Percentiles rank a stretch among this genome's conserved stretches.
These are phyloP conservation scores for Zaprionus lachaisei DNA, from an alignment of 1,140 invertebrate genomes.

Conservation along the genomic window DNA sequence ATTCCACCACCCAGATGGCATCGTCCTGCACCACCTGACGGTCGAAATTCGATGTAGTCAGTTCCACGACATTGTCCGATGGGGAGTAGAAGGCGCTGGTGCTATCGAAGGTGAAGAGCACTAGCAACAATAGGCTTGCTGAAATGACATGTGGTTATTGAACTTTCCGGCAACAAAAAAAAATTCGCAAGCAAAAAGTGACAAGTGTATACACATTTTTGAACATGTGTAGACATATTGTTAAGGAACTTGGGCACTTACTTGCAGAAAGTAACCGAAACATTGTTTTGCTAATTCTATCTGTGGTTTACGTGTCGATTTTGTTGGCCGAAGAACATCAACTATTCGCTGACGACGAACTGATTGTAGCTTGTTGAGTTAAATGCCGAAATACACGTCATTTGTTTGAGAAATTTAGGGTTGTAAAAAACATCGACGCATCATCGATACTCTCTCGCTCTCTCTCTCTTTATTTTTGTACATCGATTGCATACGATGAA, in stretches of 20 bases:
- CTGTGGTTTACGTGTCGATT: constrained; percentile 10
- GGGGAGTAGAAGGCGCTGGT: constrained; percentile 91
- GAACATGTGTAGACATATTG: neutral
- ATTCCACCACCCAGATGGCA: constrained; percentile 94
- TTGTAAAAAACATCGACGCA: constrained; percentile 8
- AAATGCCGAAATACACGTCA: constrained; percentile 49
- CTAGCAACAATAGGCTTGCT: constrained; percentile 61
- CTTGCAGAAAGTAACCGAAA: constrained; percentile 24
- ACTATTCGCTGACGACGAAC: constrained; percentile 7
- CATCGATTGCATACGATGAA: neutral
- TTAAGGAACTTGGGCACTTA: constrained; percentile 28
- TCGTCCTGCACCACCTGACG: constrained; percentile 93
- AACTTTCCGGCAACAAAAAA: neutral
- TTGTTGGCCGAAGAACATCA: constrained; percentile 4
- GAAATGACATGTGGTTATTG: constrained; percentile 1
- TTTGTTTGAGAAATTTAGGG: constrained; percentile 16
- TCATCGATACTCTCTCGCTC: neutral
- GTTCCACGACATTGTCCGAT: constrained; percentile 94
- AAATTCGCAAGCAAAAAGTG: neutral
- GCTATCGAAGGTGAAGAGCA: constrained; percentile 42
- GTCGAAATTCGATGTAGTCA: constrained; percentile 97
- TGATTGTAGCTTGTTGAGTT: neutral
- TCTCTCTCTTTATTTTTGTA: neutral
- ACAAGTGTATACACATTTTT: neutral
- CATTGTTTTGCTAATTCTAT: constrained; percentile 8